Conservation (phyloP, 2,888 invertebrate genomes). For the Zelleria hepariella region DNA sequence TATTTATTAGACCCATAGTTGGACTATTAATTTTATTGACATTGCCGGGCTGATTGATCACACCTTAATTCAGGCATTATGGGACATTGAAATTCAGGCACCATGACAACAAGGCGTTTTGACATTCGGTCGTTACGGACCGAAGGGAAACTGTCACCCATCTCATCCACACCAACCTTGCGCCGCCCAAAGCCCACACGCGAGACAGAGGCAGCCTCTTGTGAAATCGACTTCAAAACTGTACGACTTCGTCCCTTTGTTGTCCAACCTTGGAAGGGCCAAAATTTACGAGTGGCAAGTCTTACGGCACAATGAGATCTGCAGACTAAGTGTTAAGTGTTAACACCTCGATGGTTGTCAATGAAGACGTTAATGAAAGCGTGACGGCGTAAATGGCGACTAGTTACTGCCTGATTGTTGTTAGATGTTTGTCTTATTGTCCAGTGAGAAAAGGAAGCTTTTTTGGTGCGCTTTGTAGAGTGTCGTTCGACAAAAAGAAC, state of each 20-base stretch:
- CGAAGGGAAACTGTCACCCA: slow-evolving; percentile 8
- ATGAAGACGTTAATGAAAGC: slow-evolving; percentile 38
- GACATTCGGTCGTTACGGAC: no score
- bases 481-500: background rate
- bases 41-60: no score
- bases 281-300: slow-evolving; percentile 56
- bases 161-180: slow-evolving; percentile 30
- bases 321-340: slow-evolving; percentile 35
- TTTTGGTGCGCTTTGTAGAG: background rate
- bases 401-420: background rate
- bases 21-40: no score
- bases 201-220: slow-evolving; percentile 60
- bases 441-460: background rate
- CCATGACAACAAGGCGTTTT: no score
- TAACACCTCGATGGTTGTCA: slow-evolving; percentile 54
- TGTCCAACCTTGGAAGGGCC: slow-evolving; percentile 53
- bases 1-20: no score
- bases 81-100: no score
- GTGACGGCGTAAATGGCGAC: background rate
- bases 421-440: background rate
- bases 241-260: slow-evolving; percentile 62
- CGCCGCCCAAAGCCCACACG: slow-evolving; percentile 51
- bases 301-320: slow-evolving; percentile 53
- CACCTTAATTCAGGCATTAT: no score
- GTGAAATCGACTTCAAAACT: slow-evolving; percentile 64